Base-by-base conservation (phyloP, 2,113 vertebrate genomes). In the Lagopus leucura region DNA sequence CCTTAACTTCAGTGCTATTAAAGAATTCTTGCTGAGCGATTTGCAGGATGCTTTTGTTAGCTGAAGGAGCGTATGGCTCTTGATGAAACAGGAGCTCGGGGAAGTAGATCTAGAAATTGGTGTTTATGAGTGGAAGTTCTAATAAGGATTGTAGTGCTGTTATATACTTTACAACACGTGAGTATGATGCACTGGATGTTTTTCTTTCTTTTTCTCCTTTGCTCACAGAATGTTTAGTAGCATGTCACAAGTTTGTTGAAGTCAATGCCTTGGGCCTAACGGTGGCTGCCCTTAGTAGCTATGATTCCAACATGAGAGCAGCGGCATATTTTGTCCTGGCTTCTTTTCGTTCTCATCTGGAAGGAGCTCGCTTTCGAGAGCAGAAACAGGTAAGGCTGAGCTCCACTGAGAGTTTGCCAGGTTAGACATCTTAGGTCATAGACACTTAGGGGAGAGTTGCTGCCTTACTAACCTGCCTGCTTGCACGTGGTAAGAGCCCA, bases 231-330 rank as follows among this genome's bases (percentile, higher is more conserved):
- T 98, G 97, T 60, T 98, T 99, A 65, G 97, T 99, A 50, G 98
- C 99, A 50, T 99, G 99, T 95, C 96, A 97, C 18, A 99, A 98
- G 95, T 99, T 99, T 86, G 97, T 99, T 13, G 99, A 98, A 65
- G 97, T 98, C 70, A 98, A 99, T 11, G 98, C 98, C 55, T 92
- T 99, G 43, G 98, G 98, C 6, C 89, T 99, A 5, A 98, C 98
- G 0, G 89, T 99, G 12, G 97, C 96, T 50, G 98, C 99, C 13
- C 98, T 99, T n/a, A 99, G 99, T 93, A 99, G 99, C 97, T 99
- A 98, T 1, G 98, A 99, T 96, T 90, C 98, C 45, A 98, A 97
- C 81, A 93, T 99, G 97, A 97, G 99, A 86, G 98, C 99, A 0
- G 98, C 98, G 0, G 99, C 98, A 0, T 99, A 98, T 55, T 97